Evolutionary conservation across 2,888 invertebrate species (phyloP), one percentile per base, ranked within the genome.

Genomic region (Synergus japonicus): DNA sequence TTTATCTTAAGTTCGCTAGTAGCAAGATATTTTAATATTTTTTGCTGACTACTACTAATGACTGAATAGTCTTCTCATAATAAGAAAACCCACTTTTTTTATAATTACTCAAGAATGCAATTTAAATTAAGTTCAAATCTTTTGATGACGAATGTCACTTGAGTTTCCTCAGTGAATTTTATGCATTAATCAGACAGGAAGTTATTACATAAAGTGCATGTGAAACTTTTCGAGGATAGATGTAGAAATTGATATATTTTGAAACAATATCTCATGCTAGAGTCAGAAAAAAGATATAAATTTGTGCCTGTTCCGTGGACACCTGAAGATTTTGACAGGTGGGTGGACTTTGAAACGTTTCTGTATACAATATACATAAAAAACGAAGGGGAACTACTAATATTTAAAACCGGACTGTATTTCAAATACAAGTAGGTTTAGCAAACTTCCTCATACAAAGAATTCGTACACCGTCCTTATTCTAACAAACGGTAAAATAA

Each of bases 171-270:
- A 44, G 2, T 66, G 1, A 43, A 66, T 18, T 67, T 13, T 44
- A 13, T 67, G 18, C 43, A 66, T 43, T 43, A 18, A 66, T 66
- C 10, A 43, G 43, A 18, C 44, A 46, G 18, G 44, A 22, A 43
- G 44, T 46, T 67, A 12, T 67, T 67, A 44, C 67, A 67, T 67
- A 67, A 67, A 12, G 44, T 18, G 29, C 29, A 29, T 44, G 18
- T n/a, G 4, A 12, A 46, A 5, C 46, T 67, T 67, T 67, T 44
- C 44, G 67, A 67, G 67, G 44, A 67, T 67, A 13, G 18, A 73
- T 54, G 49, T 10, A n/a, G 29, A 73, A 73, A 73, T 37, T 73
- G 67, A 41, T 41, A 54, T 73, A 37, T 73, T 67, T 67, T 22
- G 13, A 44, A 67, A 67, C 13, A n/a, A 18, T 4, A 22, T 67